Conservation (phyloP, 2,113 vertebrate species). For the Phoxinus phoxinus region DNA sequence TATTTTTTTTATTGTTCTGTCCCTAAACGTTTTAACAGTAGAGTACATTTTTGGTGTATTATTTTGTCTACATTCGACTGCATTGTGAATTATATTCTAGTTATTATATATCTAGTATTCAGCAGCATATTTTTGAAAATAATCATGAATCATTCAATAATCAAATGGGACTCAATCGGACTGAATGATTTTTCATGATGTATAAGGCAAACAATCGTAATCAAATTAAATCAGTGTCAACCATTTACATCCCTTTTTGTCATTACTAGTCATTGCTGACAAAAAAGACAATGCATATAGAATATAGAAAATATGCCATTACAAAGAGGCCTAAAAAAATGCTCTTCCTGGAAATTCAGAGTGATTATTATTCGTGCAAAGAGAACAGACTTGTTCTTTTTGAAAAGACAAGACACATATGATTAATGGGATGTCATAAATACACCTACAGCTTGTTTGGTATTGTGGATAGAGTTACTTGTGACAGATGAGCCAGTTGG, state of each 20-base stretch:
- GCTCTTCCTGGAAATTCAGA: background rate
- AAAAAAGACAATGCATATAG: background rate
- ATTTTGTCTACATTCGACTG: background rate
- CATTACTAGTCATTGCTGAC: background rate
- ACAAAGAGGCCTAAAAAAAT: background rate
- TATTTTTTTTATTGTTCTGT: background rate
- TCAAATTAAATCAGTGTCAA: background rate
- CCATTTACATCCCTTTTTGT: background rate
- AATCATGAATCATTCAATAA: background rate
- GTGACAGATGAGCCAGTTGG: conserved; percentile 10
- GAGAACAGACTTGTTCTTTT: background rate
- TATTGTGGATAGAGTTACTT: background rate
- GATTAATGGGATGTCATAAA: conserved; percentile 8
- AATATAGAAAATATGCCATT: background rate
- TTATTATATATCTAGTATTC: background rate
- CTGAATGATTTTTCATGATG: background rate
- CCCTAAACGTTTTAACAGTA: background rate
- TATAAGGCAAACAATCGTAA: background rate
- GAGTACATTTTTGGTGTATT: background rate
- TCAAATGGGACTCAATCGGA: background rate
- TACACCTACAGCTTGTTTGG: conserved; percentile 5
- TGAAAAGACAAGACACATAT: background rate
- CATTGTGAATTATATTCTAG: background rate
- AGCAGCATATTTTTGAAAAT: background rate
- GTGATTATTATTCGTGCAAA: background rate